Conservation (phyloP, 53 echinoderm and acorn worm species). For the Holothuria scabra region DNA sequence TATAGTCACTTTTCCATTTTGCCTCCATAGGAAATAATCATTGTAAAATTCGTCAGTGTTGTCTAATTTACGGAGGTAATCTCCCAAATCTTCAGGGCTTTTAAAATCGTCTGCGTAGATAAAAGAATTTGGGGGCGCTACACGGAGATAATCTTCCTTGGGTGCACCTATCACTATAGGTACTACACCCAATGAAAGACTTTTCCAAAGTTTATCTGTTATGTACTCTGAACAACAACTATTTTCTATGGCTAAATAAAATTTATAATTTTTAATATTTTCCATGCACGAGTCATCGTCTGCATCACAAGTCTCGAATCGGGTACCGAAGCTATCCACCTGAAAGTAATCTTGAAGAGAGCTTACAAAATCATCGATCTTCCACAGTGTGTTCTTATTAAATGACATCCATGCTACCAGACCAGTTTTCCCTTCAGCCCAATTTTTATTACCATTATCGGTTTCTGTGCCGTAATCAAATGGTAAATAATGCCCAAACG, state of each 20-base stretch:
- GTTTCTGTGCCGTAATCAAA: neutral
- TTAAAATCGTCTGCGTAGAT: slow-evolving; percentile 68
- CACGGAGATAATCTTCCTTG: slow-evolving; percentile 39
- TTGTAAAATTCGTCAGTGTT: slow-evolving; percentile 49
- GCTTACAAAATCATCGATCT: slow-evolving; percentile 54
- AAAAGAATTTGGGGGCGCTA: slow-evolving; percentile 69
- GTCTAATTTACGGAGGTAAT: slow-evolving; percentile 52
- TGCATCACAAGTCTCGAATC: slow-evolving; percentile 54
- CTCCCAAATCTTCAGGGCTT: slow-evolving; percentile 30
- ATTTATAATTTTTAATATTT: slow-evolving; percentile 59
- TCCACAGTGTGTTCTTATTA: slow-evolving; percentile 56
- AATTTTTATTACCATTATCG: neutral
- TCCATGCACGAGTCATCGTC: slow-evolving; percentile 43
- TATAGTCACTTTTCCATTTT: slow-evolving; percentile 37
- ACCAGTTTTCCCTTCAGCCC: slow-evolving; percentile 30
- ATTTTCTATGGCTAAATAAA: slow-evolving; percentile 67
- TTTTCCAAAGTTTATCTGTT: slow-evolving; percentile 68
- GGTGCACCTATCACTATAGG: slow-evolving; percentile 68
- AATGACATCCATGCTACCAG: slow-evolving; percentile 71
- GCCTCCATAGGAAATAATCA: slow-evolving; percentile 63
- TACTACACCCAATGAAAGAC: slow-evolving; percentile 50
- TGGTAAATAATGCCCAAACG: slow-evolving; percentile 57
- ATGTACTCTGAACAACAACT: slow-evolving; percentile 67
- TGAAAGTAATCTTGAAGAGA: slow-evolving; percentile 42
- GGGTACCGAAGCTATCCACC: slow-evolving; percentile 55